Percentiles rank a stretch among this genome's conserved stretches.
Conservation (phyloP, 2,888 invertebrate genomes). For the Celastrina argiolus region DNA sequence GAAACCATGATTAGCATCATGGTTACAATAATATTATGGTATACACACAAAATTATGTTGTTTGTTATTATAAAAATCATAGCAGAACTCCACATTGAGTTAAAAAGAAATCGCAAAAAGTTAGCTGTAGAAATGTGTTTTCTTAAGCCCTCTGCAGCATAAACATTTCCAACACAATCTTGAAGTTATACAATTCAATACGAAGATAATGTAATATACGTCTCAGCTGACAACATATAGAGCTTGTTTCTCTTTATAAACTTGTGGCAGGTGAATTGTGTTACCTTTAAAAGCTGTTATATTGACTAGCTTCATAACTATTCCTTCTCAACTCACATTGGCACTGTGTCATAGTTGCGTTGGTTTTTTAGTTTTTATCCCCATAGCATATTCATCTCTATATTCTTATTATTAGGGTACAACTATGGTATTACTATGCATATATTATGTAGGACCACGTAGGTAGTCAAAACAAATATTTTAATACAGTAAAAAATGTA, state of each 20-base stretch:
- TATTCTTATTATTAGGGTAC: too few species aligned
- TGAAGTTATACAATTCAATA: slow-evolving; percentile 18
- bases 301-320: neutral
- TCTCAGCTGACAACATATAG: slow-evolving; percentile 3
- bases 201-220: slow-evolving; percentile 14
- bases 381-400: too few species aligned
- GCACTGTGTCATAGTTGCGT: too few species aligned
- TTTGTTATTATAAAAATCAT: neutral
- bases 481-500: too few species aligned
- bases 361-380: too few species aligned
- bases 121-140: neutral
- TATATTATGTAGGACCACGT: too few species aligned
- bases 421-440: too few species aligned
- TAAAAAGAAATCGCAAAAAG: neutral
- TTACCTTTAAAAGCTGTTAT: neutral
- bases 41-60: too few species aligned
- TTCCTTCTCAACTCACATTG: too few species aligned
- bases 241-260: slow-evolving; percentile 6
- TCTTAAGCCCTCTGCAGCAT: neutral
- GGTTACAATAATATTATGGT: too few species aligned
- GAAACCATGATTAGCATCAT: too few species aligned
- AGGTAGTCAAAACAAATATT: too few species aligned
- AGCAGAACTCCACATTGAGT: neutral
- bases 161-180: slow-evolving; percentile 2
- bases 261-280: slow-evolving; percentile 10